Evolutionary conservation across 2,888 invertebrate genomes (phyloP).

Genomic region (Siphlonurus alternatus): DNA sequence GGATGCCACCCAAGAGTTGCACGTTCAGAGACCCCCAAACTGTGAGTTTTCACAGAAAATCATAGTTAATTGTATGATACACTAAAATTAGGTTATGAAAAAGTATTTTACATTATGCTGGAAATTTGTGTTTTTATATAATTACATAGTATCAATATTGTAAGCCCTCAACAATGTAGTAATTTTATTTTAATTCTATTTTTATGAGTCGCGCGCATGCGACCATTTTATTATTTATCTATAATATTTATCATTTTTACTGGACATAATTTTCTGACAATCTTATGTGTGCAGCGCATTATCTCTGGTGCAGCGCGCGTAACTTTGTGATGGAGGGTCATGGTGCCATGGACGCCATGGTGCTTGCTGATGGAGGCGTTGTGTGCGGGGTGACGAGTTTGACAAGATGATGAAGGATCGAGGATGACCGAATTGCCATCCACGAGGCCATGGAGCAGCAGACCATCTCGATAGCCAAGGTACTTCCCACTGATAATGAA

Average conservation of each 20-base stretch:
- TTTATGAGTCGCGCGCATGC: too few species aligned
- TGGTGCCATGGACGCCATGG: conserved; percentile 99
- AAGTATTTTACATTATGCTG: too few species aligned
- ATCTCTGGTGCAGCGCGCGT: too few species aligned
- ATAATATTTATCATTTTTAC: background rate
- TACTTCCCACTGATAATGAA: conserved; percentile 18
- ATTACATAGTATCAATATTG: too few species aligned
- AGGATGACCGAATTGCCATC: conserved; percentile 97
- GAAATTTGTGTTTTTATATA: too few species aligned
- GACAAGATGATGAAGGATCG: conserved; percentile 99
- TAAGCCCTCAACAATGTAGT: too few species aligned
- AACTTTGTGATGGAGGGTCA: conserved; percentile 96
- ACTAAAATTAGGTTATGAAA: too few species aligned
- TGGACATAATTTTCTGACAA: background rate
- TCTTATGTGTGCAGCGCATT: conserved; percentile 35
- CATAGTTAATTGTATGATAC: too few species aligned
- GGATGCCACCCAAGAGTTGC: too few species aligned
- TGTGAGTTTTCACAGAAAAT: too few species aligned
- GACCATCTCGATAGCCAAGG: conserved; percentile 97
- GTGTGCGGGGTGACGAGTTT: conserved; percentile 99
- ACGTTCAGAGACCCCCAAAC: conserved; percentile 80
- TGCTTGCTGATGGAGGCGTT: conserved; percentile 95
- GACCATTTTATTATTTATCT: too few species aligned
- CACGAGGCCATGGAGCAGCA: conserved; percentile 99
- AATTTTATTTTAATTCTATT: too few species aligned